These are phyloP conservation scores for Drosophila yooni DNA, from an alignment of 2,888 invertebrate species.

Conservation along the genomic window DNA sequence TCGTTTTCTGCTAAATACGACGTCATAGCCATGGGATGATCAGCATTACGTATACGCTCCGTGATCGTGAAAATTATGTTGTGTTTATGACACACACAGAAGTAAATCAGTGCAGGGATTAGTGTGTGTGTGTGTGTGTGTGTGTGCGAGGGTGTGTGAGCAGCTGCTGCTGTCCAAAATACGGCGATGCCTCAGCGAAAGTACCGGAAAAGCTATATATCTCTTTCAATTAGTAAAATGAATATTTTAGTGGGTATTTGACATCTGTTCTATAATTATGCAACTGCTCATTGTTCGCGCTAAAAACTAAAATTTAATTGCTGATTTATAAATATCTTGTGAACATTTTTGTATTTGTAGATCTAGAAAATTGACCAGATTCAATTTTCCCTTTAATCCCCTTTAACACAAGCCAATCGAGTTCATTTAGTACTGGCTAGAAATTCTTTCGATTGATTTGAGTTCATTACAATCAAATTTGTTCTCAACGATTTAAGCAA, in stretches of 20 bases:
- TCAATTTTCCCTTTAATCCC: neutral
- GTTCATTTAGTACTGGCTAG: no score
- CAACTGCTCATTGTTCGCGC: conserved; percentile 13
- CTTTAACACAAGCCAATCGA: no score
- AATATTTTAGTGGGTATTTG: conserved; percentile 30
- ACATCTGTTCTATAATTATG: conserved; percentile 42
- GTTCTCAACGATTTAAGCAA: neutral
- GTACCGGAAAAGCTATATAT: conserved; percentile 32
- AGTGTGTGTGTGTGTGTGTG: conserved; percentile 8
- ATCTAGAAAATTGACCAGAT: neutral
- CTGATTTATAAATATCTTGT: neutral
- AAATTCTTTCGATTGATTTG: no score
- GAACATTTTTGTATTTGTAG: neutral
- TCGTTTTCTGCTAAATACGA: conserved; percentile 4
- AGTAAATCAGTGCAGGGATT: conserved; percentile 14
- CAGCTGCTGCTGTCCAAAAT: conserved; percentile 30
- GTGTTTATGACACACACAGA: conserved; percentile 33
- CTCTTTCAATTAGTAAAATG: conserved; percentile 14
- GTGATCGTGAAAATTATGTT: conserved; percentile 23
- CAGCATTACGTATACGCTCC: conserved; percentile 1
- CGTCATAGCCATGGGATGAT: conserved; percentile 49
- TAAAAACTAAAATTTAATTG: conserved; percentile 9
- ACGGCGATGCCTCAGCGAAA: conserved; percentile 36
- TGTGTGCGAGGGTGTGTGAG: conserved; percentile 25
- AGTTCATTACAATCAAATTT: neutral